Percentiles rank a stretch among this genome's conserved stretches.
phyloP scores from a whole-genome alignment of 2,888 invertebrate species.

The Philereme vetulata region DNA sequence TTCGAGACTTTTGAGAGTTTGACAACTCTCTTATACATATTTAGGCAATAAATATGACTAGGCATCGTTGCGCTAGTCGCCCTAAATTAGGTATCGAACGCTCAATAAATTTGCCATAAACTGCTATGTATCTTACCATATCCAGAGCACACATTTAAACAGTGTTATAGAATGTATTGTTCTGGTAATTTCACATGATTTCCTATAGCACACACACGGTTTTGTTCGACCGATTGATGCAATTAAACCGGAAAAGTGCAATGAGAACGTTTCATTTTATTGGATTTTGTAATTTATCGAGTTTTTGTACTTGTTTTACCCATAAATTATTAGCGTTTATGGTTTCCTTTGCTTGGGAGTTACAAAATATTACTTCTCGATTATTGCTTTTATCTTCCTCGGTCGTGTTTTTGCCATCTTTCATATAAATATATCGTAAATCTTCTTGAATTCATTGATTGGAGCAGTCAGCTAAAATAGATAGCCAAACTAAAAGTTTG shows the following conservation, averaged over 20 bases:
- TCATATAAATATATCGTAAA: too few relatives aligned
- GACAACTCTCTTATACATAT: too few relatives aligned
- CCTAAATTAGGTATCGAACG: constrained; percentile 39
- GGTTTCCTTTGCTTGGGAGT: constrained; percentile 9
- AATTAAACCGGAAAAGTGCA: constrained; percentile 50
- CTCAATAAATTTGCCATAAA: constrained; percentile 49
- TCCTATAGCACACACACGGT: constrained; percentile 57
- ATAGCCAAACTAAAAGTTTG: too few relatives aligned
- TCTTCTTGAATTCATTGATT: too few relatives aligned
- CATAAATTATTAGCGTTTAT: constrained; percentile 12
- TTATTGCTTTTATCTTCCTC: too few relatives aligned
- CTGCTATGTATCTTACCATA: constrained; percentile 41
- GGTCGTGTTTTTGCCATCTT: too few relatives aligned
- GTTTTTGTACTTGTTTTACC: constrained; percentile 29
- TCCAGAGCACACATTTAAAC: constrained; percentile 50
- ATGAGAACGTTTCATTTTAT: constrained; percentile 43
- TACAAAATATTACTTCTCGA: too few relatives aligned
- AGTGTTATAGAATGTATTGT: constrained; percentile 46
- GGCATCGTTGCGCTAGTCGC: too few relatives aligned
- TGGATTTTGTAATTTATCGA: constrained; percentile 32
- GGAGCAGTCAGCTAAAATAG: too few relatives aligned
- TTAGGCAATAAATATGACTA: too few relatives aligned
- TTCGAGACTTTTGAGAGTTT: too few relatives aligned
- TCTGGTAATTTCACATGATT: constrained; percentile 64
- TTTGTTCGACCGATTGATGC: constrained; percentile 49